These are phyloP conservation scores for Xylota sylvarum DNA, from an alignment of 2,888 invertebrate species.

Conservation along the genomic window DNA sequence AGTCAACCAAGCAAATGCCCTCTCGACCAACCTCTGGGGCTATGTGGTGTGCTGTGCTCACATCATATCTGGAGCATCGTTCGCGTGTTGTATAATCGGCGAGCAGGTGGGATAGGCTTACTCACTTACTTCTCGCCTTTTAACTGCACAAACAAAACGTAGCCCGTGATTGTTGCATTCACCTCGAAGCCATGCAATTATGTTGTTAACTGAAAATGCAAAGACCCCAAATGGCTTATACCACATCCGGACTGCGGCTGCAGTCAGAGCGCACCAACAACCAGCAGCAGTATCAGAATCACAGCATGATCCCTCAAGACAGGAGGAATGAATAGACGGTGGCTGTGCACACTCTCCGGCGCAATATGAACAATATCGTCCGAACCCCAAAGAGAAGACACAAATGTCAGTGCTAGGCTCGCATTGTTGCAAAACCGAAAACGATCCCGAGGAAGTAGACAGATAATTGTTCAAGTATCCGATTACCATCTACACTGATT, in stretches of 20 bases:
- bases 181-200: slow-evolving; percentile 69
- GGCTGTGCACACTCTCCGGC: slow-evolving; percentile 14
- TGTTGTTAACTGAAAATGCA: slow-evolving; percentile 74
- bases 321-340: slow-evolving; percentile 15
- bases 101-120: slow-evolving; percentile 58
- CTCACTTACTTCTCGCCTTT: slow-evolving; percentile 36
- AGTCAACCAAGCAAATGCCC: slow-evolving; percentile 55
- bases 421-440: slow-evolving; percentile 50
- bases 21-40: slow-evolving; percentile 16
- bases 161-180: slow-evolving; percentile 66
- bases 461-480: slow-evolving; percentile 71
- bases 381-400: slow-evolving; percentile 32
- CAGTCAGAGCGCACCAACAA: slow-evolving; percentile 11
- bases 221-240: slow-evolving; percentile 67
- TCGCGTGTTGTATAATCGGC: slow-evolving; percentile 70
- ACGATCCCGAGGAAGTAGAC: slow-evolving; percentile 64
- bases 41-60: slow-evolving; percentile 30
- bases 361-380: slow-evolving; percentile 61
- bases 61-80: slow-evolving; percentile 71
- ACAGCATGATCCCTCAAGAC: slow-evolving; percentile 66
- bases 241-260: slow-evolving; percentile 68
- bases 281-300: slow-evolving; percentile 60
- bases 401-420: slow-evolving; percentile 69
- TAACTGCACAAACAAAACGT: slow-evolving; percentile 40
- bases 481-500: slow-evolving; percentile 72